Evolutionary conservation across 2,888 invertebrate species (phyloP).

Genomic region (Gibbula magus): DNA sequence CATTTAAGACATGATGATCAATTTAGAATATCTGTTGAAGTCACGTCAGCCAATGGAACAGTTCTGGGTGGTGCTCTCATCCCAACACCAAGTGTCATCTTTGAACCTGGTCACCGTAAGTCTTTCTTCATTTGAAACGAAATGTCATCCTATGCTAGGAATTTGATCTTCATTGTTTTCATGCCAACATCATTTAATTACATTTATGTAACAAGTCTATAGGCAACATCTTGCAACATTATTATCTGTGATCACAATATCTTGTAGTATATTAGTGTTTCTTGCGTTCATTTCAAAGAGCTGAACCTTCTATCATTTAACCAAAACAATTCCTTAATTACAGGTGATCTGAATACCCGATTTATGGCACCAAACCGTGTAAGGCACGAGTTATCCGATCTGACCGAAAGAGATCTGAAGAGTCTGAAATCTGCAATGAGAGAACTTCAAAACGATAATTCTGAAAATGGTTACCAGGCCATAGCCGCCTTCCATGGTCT

Average conservation of each 20-base stretch:
- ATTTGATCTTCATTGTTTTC: no score
- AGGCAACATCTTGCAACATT: no score
- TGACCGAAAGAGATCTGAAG: conserved; percentile 40
- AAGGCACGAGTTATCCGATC: conserved; percentile 33
- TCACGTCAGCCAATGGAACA: conserved; percentile 36
- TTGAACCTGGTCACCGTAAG: conserved; percentile 36
- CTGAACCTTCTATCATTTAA: no score
- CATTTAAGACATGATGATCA: conserved; percentile 27
- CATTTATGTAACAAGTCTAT: no score
- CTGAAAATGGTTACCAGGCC: conserved; percentile 16
- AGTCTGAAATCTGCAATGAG: conserved; percentile 38
- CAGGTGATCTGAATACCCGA: background rate
- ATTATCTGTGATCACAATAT: no score
- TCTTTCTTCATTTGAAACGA: background rate
- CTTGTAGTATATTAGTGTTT: no score
- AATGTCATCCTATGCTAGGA: background rate
- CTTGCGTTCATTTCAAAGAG: no score
- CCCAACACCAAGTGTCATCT: conserved; percentile 37
- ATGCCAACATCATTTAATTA: no score
- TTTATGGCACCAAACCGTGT: conserved; percentile 34
- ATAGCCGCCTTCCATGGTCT: conserved; percentile 35
- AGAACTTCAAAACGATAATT: conserved; percentile 20
- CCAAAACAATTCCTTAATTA: background rate
- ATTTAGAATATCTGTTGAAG: conserved; percentile 34
- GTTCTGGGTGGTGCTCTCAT: conserved; percentile 27